Evolutionary conservation across 1,140 invertebrate species (phyloP), one percentile per base, ranked within the genome.

Genomic region (Drosophila bifasciata): DNA sequence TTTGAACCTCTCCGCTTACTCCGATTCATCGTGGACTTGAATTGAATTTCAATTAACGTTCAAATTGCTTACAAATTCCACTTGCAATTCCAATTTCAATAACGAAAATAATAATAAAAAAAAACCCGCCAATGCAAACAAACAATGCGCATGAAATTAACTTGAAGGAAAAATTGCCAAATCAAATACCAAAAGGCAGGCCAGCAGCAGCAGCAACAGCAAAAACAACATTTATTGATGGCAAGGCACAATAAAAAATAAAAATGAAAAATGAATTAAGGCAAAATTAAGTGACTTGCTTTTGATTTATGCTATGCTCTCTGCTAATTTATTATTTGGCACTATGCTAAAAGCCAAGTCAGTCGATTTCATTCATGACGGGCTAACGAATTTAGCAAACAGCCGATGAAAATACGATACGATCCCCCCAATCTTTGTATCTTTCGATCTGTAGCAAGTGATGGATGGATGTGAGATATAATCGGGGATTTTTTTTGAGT

Each of bases 1-100:
- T 11, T 49, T 16, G n/a, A 39, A 16, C 21, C 36, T 43, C 21
- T 23, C 40, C 23, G 5, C 19, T 57, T 50, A 28, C 16, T 46
- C 56, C 55, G 17, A 61, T 21, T 17, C 28, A 25, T 61, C 32
- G 43, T n/a, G 57, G 32, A 71, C 52, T 61, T 79, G 71, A 43
- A 72, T 76, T 84, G 79, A 84, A 84, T 85, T 79, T 83, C 64
- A 83, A 83, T 83, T 79, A 78, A 61, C 53, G 70, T 58, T 61
- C 51, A 77, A 83, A 77, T 83, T 56, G 58, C 68, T 74, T 69
- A 60, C 39, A 51, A 77, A 83, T 81, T 83, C 62, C 75, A 84
- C 58, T 57, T 71, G 75, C 69, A 74, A 79, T 84, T 76, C 55
- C 50, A 62, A 79, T 63, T 76, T 71, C 69, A 83, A 83, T 84